Conservation (phyloP, 2,888 invertebrate species). For the Agrochola litura region DNA sequence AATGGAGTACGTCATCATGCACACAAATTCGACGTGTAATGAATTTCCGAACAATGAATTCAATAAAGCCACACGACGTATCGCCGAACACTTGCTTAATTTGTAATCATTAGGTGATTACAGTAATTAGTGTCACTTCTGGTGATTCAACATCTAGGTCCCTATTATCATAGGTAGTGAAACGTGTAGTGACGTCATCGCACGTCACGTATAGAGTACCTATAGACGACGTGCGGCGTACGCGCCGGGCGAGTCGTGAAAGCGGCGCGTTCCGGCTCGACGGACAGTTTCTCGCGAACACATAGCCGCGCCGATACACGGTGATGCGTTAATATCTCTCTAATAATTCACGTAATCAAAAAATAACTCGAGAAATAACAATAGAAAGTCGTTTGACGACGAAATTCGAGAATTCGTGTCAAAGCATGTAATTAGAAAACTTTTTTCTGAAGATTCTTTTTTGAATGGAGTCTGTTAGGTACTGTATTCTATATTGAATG, state of each 20-base stretch:
- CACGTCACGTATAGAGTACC: constrained; percentile 73
- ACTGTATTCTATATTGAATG: constrained; percentile 10
- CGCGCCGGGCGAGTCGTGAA: constrained; percentile 75
- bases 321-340: constrained; percentile 61
- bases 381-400: constrained; percentile 55
- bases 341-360: constrained; percentile 58
- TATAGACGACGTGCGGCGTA: constrained; percentile 63
- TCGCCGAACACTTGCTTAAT: constrained; percentile 17
- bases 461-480: constrained; percentile 8
- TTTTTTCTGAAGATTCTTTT: neutral
- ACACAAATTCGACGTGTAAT: neutral
- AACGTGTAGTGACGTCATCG: constrained; percentile 81
- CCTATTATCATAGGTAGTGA: constrained; percentile 74
- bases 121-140: constrained; percentile 59
- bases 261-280: constrained; percentile 86
- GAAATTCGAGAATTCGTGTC: constrained; percentile 29
- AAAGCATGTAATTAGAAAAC: constrained; percentile 53
- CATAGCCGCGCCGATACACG: constrained; percentile 64
- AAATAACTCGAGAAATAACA: constrained; percentile 48
- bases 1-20: neutral
- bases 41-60: neutral
- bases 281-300: constrained; percentile 83
- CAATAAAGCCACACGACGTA: constrained; percentile 4
- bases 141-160: constrained; percentile 56
- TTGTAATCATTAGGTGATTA: constrained; percentile 33